These are phyloP conservation scores for Heliornis fulica DNA, from an alignment of 2,113 vertebrate species.

Conservation along the genomic window DNA sequence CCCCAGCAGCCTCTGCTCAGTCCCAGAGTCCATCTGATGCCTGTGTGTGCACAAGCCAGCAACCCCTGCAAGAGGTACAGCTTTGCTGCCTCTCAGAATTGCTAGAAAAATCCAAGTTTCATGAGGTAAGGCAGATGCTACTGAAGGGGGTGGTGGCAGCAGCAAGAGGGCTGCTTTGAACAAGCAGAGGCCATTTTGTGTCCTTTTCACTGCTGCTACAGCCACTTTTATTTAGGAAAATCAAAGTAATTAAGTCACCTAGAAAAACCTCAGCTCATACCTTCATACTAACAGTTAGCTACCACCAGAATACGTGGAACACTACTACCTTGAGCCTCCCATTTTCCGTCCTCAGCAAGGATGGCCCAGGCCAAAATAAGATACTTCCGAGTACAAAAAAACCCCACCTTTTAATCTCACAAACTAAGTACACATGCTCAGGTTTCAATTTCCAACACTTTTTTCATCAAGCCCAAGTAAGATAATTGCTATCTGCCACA, in stretches of 20 bases:
- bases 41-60: neutral
- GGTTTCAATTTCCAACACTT: neutral
- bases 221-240: neutral
- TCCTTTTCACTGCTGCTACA: neutral
- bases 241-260: neutral
- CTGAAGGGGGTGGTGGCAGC: neutral
- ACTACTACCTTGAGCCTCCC: rapidly evolving
- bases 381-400: neutral
- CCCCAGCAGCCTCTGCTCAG: neutral
- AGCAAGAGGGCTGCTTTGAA: neutral
- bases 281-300: neutral
- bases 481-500: rapidly evolving
- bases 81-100: neutral
- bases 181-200: neutral
- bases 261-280: neutral
- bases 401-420: neutral
- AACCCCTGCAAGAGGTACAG: neutral
- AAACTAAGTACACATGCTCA: rapidly evolving
- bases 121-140: neutral
- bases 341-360: neutral
- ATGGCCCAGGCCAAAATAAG: neutral
- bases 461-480: neutral
- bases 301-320: neutral
- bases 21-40: neutral
- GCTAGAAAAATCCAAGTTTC: neutral